These are phyloP conservation scores for Hippasteria phrygiana DNA, from an alignment of 53 echinoderm and acorn worm species.

Conservation along the genomic window DNA sequence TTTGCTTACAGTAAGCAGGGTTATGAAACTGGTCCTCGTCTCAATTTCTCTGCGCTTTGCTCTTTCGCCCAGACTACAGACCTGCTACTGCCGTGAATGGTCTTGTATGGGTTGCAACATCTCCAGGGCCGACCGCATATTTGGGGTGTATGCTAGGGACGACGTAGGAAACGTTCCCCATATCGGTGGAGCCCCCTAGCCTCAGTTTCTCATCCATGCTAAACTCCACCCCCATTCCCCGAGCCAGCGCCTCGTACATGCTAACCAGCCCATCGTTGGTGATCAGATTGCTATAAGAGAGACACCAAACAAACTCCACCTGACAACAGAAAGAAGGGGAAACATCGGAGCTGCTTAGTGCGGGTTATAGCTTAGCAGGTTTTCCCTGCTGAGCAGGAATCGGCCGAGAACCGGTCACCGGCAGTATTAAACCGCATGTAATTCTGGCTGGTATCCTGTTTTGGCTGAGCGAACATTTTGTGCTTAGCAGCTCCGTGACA, in stretches of 20 bases:
- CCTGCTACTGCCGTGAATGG: slow-evolving; percentile 60
- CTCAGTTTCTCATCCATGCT: slow-evolving; percentile 38
- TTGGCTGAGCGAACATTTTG: no score
- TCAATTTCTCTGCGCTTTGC: no score
- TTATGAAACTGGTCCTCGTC: background rate
- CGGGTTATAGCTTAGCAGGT: no score
- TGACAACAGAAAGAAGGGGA: background rate
- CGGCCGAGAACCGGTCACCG: no score
- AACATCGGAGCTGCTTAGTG: no score
- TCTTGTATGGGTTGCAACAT: slow-evolving; percentile 56
- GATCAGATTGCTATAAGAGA: slow-evolving; percentile 49
- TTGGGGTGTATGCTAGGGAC: slow-evolving; percentile 74
- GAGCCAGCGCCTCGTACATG: slow-evolving; percentile 47
- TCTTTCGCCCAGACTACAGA: background rate
- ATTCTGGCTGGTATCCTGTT: no score
- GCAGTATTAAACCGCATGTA: no score
- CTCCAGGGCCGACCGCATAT: slow-evolving; percentile 38
- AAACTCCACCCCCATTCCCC: slow-evolving; percentile 31
- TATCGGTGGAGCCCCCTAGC: slow-evolving; percentile 68
- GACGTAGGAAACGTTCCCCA: slow-evolving; percentile 74
- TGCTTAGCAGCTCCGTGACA: no score
- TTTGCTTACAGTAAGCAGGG: no score
- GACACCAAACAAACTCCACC: background rate
- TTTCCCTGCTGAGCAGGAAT: no score
- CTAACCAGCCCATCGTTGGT: slow-evolving; percentile 35